Base-by-base conservation (phyloP, 1,140 invertebrate species). In the Oedothorax gibbosus region DNA sequence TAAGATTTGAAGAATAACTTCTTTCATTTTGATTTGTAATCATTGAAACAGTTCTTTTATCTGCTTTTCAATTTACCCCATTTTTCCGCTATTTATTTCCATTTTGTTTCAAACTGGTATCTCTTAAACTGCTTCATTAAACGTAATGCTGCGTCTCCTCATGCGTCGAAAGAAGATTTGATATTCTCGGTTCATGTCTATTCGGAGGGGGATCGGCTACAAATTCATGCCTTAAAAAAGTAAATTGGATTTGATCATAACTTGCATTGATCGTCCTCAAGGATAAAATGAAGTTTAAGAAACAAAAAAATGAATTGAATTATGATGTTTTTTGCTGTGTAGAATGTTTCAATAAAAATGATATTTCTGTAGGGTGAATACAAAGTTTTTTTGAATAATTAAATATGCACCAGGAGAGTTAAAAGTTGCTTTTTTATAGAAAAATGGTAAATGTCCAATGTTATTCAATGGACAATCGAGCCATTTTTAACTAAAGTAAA, bases 11-110 rank as follows among this genome's bases (percentile, higher is more conserved):
- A 35, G 50, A 71, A 71, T 18, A 20, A 65, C 18, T 77, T 77
- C n/a, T 64, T 77, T 77, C 49, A n/a, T 20, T 77, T 64, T 77
- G 75, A 77, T 64, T 77, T 64, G 75, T 11, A 65, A 77, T 77
- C 75, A 77, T 53, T 51, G 60, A 65, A 64, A 60, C 53, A 77
- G 60, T 77, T 20, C 62, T 64, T 64, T 50, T 77, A 64, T 77
- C 12, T 49, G 14, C 20, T 62, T 12, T 77, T 64, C 49, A 62
- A n/a, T 62, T 64, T 77, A 77, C 20, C 51, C 51, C 35, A 14
- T 51, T 77, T 51, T 65, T 7, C 60, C 20, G 9, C 60, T 77
- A 50, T 64, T 77, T 77, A 77, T 77, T 77, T 64, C 75, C 35
- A 7, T 77, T 50, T 53, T 77, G 60, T 51, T 14, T 60, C 75